Base-by-base conservation (phyloP, 2,113 vertebrate genomes). In the Epinephelus fuscoguttatus region DNA sequence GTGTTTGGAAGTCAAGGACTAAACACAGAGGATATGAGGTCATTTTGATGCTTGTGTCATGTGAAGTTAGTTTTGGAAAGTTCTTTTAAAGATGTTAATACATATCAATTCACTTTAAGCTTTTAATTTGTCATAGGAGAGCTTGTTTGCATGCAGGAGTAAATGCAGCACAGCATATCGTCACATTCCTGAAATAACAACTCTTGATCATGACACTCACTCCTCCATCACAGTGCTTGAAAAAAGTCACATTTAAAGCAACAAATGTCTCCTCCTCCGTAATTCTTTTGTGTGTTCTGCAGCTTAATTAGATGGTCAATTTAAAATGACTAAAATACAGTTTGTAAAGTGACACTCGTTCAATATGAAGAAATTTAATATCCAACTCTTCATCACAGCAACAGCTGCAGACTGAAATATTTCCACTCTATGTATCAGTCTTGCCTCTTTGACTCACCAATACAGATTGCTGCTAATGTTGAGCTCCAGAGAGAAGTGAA, bases 371-470 rank as follows among this genome's bases (percentile, higher is more conserved):
- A 69, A 66, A 84, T 63, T 2, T 13, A 74, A 82, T 67, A 56
- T 81, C n/a, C 23, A 57, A 25, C 50, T 70, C 8, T 25, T 62
- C 23, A 17, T 66, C 63, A 33, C 40, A 50, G 37, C 55, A 62
- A 45, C 56, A 70, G 75, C 76, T 80, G 59, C 69, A 82, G 66
- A 63, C 53, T 49, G 66, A 77, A 70, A 74, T 76, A 45, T 80
- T 74, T 79, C 49, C 27, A 37, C 23, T 13, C 9, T 4, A 4
- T n/a, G 25, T 17, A 37, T 76, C 18, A 57, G 11, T 33, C 70
- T 80, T 66, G 45, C 42, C 52, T 42, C 42, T 71, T 61, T 74
- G 49, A 85, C 82, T 63, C 0, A 40, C n/a, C 50, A 11, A 69
- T 30, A 27, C 23, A 37, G 55, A 49, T 37, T 69, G 37, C 30